phyloP scores from a whole-genome alignment of 2,888 invertebrate species.

The Microplitis manilae region DNA sequence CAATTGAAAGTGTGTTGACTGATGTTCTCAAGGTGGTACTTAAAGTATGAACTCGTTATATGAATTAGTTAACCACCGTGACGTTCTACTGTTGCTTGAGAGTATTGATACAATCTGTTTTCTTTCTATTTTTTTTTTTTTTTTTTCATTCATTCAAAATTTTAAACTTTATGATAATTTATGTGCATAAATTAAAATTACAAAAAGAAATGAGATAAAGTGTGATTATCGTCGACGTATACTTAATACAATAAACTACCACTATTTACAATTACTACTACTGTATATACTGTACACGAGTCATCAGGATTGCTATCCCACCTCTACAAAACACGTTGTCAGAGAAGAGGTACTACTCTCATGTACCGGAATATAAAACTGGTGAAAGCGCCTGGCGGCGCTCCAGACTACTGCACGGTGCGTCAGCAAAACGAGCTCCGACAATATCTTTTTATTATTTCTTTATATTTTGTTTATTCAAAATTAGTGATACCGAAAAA shows the following conservation, averaged over 20 bases:
- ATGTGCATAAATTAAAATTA: background rate
- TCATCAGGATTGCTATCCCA: slow-evolving; percentile 40
- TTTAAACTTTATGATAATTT: background rate
- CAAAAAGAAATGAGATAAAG: background rate
- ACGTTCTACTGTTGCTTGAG: background rate
- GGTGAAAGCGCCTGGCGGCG: slow-evolving; percentile 69
- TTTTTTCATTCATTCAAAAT: background rate
- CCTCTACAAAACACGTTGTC: slow-evolving; percentile 8
- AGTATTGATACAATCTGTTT: background rate
- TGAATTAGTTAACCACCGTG: background rate
- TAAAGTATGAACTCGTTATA: background rate
- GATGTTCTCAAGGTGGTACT: background rate
- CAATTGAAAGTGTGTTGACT: background rate
- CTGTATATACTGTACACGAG: background rate
- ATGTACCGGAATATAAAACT: slow-evolving; percentile 68
- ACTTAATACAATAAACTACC: background rate
- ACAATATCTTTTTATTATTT: background rate
- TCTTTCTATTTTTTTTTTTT: background rate
- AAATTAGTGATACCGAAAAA: slow-evolving; percentile 19
- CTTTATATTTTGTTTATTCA: slow-evolving; percentile 6
- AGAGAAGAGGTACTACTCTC: slow-evolving; percentile 66
- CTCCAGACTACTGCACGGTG: slow-evolving; percentile 69
- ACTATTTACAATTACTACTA: background rate
- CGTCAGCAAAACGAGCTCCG: slow-evolving; percentile 65
- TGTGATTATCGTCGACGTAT: background rate